Percentiles rank a stretch among this genome's conserved stretches.
Evolutionary conservation across 2,113 vertebrate genomes (phyloP).

Genomic region (Rhinolophus sinicus): DNA sequence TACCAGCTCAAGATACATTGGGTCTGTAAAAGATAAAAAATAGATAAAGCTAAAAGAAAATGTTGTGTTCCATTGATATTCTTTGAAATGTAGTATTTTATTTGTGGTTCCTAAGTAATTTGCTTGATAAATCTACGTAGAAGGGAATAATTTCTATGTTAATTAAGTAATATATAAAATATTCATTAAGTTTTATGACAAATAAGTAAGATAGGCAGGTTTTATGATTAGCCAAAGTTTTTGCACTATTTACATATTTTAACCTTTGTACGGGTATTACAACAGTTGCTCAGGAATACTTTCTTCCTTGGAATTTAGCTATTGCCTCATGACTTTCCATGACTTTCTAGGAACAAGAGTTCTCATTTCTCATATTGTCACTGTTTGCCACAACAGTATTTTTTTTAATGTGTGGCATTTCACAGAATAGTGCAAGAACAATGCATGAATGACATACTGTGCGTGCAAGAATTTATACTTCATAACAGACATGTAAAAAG

Average conservation of each 20-base stretch:
- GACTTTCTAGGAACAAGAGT: conserved; percentile 36
- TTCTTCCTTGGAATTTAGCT: not conserved
- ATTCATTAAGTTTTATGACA: conserved; percentile 58
- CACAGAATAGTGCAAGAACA: not conserved
- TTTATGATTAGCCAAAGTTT: conserved; percentile 18
- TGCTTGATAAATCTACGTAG: conserved; percentile 52
- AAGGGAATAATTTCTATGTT: conserved; percentile 52
- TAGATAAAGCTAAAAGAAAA: conserved; percentile 56
- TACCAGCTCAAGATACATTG: conserved; percentile 38
- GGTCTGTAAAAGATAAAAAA: conserved; percentile 43
- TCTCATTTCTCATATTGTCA: conserved; percentile 39
- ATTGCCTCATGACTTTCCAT: not conserved
- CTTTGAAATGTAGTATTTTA: conserved; percentile 51
- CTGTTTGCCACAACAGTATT: not conserved
- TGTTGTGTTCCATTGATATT: conserved; percentile 20
- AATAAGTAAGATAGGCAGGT: conserved; percentile 31
- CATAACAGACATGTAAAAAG: not conserved
- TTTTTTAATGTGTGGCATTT: conserved; percentile 39
- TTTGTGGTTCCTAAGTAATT: conserved; percentile 56
- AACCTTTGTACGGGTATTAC: not conserved
- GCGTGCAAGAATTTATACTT: not conserved
- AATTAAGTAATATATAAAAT: conserved; percentile 67
- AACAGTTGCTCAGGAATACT: not conserved
- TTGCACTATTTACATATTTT: not conserved
- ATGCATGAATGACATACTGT: not conserved